Conservation (phyloP, 2,888 invertebrate genomes). For the Drosophila dives region DNA sequence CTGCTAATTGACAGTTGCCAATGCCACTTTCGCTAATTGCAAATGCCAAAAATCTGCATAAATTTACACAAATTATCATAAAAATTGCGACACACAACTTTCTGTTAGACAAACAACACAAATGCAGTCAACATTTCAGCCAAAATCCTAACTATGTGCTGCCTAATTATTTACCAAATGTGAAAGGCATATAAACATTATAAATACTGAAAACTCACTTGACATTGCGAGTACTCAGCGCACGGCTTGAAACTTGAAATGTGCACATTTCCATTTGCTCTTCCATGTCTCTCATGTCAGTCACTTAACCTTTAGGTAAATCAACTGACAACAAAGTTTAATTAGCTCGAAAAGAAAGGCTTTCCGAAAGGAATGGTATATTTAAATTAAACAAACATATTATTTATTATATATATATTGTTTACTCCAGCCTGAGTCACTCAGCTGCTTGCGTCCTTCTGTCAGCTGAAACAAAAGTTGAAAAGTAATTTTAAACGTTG, state of each 20-base stretch:
- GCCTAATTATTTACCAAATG: conserved; percentile 43
- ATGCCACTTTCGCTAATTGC: conserved; percentile 31
- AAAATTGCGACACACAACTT: conserved; percentile 34
- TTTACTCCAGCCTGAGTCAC: conserved; percentile 23
- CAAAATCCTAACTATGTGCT: conserved; percentile 38
- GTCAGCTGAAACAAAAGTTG: conserved; percentile 29
- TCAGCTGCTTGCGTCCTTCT: conserved; percentile 2
- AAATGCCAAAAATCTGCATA: conserved; percentile 52
- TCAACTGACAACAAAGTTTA: conserved; percentile 56
- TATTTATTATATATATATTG: background rate
- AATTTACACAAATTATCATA: conserved; percentile 31
- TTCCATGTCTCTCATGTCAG: conserved; percentile 47
- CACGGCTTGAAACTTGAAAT: conserved; percentile 34
- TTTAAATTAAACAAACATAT: background rate
- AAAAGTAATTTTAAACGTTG: conserved; percentile 66
- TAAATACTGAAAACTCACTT: conserved; percentile 20
- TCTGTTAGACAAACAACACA: conserved; percentile 48
- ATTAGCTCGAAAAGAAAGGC: conserved; percentile 37
- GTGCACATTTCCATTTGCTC: conserved; percentile 40
- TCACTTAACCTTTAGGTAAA: conserved; percentile 71
- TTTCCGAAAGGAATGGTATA: background rate
- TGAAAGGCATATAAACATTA: conserved; percentile 29
- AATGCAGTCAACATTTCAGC: conserved; percentile 16
- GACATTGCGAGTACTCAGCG: conserved; percentile 37
- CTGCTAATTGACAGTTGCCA: conserved; percentile 24